These are phyloP conservation scores for Colletes latitarsis DNA, from an alignment of 1,140 invertebrate species.

Conservation along the genomic window DNA sequence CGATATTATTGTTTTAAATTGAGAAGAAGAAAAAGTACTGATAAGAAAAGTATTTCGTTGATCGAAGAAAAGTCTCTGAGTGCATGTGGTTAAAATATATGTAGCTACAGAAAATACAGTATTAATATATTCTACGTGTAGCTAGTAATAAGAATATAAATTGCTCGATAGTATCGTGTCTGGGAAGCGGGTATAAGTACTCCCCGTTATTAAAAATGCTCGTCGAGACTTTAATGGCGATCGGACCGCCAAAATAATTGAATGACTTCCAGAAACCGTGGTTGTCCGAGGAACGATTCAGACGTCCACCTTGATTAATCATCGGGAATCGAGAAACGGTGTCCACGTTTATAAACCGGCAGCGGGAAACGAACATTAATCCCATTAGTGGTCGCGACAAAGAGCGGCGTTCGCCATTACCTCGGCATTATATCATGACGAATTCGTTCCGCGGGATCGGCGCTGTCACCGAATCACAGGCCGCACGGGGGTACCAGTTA, in stretches of 20 bases:
- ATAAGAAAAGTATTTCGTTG: no score
- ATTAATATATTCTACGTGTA: no score
- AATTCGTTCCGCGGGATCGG: slow-evolving; percentile 67
- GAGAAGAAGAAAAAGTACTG: no score
- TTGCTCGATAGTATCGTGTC: no score
- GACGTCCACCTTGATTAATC: slow-evolving; percentile 1
- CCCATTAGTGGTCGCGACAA: slow-evolving; percentile 60
- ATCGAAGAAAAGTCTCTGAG: no score
- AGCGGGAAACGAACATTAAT: slow-evolving; percentile 53
- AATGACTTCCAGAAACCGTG: neutral
- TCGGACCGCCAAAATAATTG: neutral
- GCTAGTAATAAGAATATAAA: no score
- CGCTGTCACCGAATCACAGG: slow-evolving; percentile 67
- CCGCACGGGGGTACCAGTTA: slow-evolving; percentile 25
- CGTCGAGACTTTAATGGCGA: neutral
- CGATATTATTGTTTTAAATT: no score
- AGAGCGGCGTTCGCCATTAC: slow-evolving; percentile 58
- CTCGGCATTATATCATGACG: slow-evolving; percentile 61
- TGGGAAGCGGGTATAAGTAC: no score
- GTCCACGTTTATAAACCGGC: slow-evolving; percentile 28
- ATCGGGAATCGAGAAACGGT: slow-evolving; percentile 6
- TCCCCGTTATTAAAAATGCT: neutral
- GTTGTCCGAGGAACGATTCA: neutral
- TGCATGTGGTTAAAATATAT: no score
- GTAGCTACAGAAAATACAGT: no score